Base-by-base conservation (phyloP, 2,888 invertebrate genomes). In the Marronus borbonicus region DNA sequence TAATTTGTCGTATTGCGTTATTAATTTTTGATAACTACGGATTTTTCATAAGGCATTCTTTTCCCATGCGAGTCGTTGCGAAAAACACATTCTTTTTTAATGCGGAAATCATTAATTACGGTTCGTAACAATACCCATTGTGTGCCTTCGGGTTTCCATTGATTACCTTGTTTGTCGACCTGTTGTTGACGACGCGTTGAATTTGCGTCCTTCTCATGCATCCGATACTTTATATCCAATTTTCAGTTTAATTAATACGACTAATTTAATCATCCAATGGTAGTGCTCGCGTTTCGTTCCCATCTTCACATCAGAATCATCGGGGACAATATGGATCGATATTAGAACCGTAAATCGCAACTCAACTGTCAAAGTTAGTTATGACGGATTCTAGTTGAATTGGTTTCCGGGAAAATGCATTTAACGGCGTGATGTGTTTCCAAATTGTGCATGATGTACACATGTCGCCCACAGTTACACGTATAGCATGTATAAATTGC, bases 141-240 rank as follows among this genome's bases (percentile, higher is more conserved):
- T 31, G 24, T 28, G 28, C 68, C 68, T 49, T 68, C 65, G 50
- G 50, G 24, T 68, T 50, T 50, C 14, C 68, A 68, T 65, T 68
- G 66, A 49, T 49, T 28, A 50, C 50, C 50, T 24, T 14, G 49
- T 68, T 68, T 68, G 50, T 50, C 68, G 20, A 17, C 50, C 68
- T 50, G 50, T 50, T 68, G 68, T 68, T 50, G 50, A 49, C 68
- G 24, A 20, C 44, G 17, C 65, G 36, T 65, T 65, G 65, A 39
- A 65, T 65, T 65, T 8, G 44, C 55, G 55, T 55, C 55, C 17
- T 17, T n/a, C 55, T 55, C 31, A 52, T 14, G 10, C 12, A 17
- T 8, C 55, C 7, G 55, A 17, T 55, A 55, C 55, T 55, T 55
- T 55, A 55, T 55, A 20, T 55, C 55, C 55, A 55, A 55, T 55